Conservation (phyloP, 2,888 invertebrate genomes). For the Cabera pusaria region DNA sequence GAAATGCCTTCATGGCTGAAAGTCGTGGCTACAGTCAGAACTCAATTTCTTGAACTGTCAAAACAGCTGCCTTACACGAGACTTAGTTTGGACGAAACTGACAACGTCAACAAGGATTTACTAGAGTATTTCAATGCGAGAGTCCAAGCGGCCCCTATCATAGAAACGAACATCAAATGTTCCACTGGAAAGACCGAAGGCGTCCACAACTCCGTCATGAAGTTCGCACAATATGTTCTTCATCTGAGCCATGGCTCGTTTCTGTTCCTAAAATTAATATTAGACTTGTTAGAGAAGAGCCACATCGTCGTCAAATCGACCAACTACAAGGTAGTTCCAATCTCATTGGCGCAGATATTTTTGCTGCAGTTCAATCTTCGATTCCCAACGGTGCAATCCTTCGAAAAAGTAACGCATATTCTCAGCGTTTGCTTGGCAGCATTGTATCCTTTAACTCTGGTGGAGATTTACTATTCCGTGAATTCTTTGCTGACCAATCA, state of each 20-base stretch:
- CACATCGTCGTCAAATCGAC: conserved; percentile 96
- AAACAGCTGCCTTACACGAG: conserved; percentile 92
- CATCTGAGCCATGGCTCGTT: conserved; percentile 94
- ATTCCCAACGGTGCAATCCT: conserved; percentile 95
- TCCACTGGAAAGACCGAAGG: conserved; percentile 86
- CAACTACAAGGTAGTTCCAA: conserved; percentile 96
- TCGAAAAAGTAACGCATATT: conserved; percentile 94
- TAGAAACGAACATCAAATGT: conserved; percentile 92
- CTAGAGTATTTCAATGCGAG: conserved; percentile 94
- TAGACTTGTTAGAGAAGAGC: conserved; percentile 96
- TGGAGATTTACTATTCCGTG: conserved; percentile 96
- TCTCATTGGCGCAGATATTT: conserved; percentile 94
- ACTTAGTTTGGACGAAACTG: conserved; percentile 90
- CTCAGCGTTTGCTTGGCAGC: conserved; percentile 96
- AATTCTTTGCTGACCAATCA: conserved; percentile 92
- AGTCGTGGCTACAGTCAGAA: conserved; percentile 93
- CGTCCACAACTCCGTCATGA: conserved; percentile 86
- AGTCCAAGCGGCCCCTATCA: conserved; percentile 90
- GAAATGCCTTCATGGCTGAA: conserved; percentile 95
- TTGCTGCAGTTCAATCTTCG: conserved; percentile 95
- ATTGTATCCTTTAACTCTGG: conserved; percentile 93
- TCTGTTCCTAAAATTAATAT: conserved; percentile 94
- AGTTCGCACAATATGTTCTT: conserved; percentile 94
- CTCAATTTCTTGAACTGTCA: conserved; percentile 91
- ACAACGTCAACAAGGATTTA: conserved; percentile 92